Percentiles rank a stretch among this genome's conserved stretches.
These are phyloP conservation scores for Sicus ferrugineus DNA, from an alignment of 2,888 invertebrate species.

Conservation along the genomic window DNA sequence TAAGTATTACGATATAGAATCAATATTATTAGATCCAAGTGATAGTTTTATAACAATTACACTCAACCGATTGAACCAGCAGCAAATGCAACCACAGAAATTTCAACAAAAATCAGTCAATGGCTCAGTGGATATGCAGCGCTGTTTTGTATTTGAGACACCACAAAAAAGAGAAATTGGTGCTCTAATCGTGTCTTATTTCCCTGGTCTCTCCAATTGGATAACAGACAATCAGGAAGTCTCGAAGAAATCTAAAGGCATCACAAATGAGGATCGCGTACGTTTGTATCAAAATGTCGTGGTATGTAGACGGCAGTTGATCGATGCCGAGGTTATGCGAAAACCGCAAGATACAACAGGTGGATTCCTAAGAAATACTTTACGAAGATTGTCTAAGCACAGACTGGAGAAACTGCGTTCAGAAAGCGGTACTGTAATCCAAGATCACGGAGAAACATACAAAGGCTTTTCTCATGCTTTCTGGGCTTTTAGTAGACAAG, in stretches of 20 bases:
- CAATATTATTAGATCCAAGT: constrained; percentile 88
- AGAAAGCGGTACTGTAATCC: constrained; percentile 71
- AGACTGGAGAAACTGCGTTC: constrained; percentile 79
- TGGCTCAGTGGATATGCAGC: constrained; percentile 66
- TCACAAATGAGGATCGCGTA: constrained; percentile 88
- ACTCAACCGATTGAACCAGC: constrained; percentile 71
- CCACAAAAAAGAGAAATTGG: constrained; percentile 90
- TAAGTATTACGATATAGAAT: constrained; percentile 89
- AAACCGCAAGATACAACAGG: constrained; percentile 85
- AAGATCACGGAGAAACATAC: constrained; percentile 82
- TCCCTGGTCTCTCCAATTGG: constrained; percentile 83
- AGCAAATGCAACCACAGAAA: constrained; percentile 46
- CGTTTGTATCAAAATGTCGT: constrained; percentile 87
- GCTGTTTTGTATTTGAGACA: constrained; percentile 94
- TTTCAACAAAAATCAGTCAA: constrained; percentile 43
- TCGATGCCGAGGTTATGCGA: constrained; percentile 82
- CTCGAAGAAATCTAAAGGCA: constrained; percentile 71
- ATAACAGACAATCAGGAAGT: constrained; percentile 78
- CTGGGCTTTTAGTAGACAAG: constrained; percentile 89
- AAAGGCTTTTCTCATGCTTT: constrained; percentile 86
- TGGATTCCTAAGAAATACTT: constrained; percentile 87
- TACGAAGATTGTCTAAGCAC: constrained; percentile 85
- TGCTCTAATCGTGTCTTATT: constrained; percentile 90
- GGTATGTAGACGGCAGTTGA: constrained; percentile 80
- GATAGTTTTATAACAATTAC: constrained; percentile 92